Evolutionary conservation across 2,888 invertebrate genomes (phyloP), one percentile per base, ranked within the genome.

Genomic region (Dasysyrphus tricinctus): DNA sequence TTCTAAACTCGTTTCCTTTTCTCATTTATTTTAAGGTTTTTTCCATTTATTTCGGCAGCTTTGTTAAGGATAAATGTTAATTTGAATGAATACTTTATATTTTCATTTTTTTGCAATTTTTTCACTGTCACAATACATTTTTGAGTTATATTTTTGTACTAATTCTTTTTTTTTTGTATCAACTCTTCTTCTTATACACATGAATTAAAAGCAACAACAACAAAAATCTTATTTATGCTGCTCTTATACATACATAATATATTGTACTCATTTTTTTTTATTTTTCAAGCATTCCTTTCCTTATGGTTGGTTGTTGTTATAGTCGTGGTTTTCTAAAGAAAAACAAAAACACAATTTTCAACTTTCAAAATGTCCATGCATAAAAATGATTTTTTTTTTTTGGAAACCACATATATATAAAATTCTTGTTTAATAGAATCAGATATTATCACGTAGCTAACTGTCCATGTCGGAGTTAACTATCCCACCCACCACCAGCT

Each of bases 81-180:
- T 42, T 11, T 42, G 42, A 24, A 42, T 42, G 11, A 24, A 39
- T 19, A 24, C 42, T 61, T 59, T 37, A 37, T 19, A 19, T 14
- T 39, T 39, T 39, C 11, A 16, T 19, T 59, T 19, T 0, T 51
- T 51, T 54, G 54, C 54, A 12, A 14, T 59, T 61, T 59, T 34
- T 12, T 61, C 39, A 24, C 61, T 42, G 42, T 61, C 61, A 61
- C 61, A 61, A 42, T 61, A 61, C 12, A 42, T 61, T 61, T 59
- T 59, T 12, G 19, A 59, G 34, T 37, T 59, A 16, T 37, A 39
- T 39, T 39, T 61, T 24, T 42, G 61, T 24, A 61, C 61, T 61
- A 14, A 57, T 57, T 61, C 19, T 12, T 34, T 24, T 61, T 57
- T 57, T 57, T 57, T 57, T 3, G 7, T 29, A n/a, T 54, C 14